Percentiles rank a stretch among this genome's conserved stretches.
These are phyloP conservation scores for Octopus sinensis DNA, from an alignment of 1,140 invertebrate species.

Conservation along the genomic window DNA sequence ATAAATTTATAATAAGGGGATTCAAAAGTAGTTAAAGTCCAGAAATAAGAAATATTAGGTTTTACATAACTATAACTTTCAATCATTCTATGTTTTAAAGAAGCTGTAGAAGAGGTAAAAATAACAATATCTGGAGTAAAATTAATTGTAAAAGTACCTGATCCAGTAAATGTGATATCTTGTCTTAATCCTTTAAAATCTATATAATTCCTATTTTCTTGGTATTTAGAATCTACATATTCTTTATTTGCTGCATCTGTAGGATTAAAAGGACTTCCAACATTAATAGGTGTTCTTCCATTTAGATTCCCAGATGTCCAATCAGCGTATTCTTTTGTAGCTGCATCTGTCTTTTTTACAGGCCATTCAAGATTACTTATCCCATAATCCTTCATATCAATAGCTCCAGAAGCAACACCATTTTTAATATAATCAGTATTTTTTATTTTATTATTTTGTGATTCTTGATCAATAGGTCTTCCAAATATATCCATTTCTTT, in stretches of 20 bases:
- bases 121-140: neutral
- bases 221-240: neutral
- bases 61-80: neutral
- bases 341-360: neutral
- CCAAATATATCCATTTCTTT: constrained; percentile 11
- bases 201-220: neutral
- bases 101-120: neutral
- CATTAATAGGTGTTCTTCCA: neutral
- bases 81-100: neutral
- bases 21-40: neutral
- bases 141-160: neutral
- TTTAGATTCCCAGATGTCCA: constrained; percentile 1
- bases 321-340: constrained; percentile 1
- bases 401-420: neutral
- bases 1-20: neutral
- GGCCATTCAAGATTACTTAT: neutral
- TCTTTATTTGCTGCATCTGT: neutral
- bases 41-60: neutral
- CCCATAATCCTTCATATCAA: neutral
- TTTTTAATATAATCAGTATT: neutral
- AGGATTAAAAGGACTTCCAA: neutral
- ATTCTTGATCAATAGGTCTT: too few relatives aligned
- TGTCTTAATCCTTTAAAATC: neutral
- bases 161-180: neutral
- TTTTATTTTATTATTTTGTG: neutral